Evolutionary conservation across 2,113 vertebrate genomes (phyloP).

Genomic region (Gallinago jamesoni): DNA sequence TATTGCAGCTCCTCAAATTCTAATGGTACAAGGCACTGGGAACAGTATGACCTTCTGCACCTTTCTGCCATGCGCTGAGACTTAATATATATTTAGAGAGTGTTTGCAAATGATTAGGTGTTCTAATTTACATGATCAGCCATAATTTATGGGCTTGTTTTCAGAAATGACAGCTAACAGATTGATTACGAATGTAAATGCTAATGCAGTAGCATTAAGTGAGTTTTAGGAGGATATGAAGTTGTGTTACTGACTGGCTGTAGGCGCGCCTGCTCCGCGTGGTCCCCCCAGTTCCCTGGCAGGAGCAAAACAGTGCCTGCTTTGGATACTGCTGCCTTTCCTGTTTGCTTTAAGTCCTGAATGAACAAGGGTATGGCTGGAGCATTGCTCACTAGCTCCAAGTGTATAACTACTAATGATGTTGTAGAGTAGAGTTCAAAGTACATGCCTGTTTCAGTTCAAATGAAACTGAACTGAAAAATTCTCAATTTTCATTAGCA

Average conservation of each 20-base stretch:
- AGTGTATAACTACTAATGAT: not conserved
- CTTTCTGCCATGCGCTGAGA: not conserved
- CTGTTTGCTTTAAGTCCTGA: not conserved
- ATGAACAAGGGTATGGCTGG: not conserved
- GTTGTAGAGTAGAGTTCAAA: not conserved
- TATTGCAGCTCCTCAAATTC: not conserved
- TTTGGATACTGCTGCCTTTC: not conserved
- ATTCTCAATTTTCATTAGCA: rapidly evolving
- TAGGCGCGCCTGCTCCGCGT: rapidly evolving
- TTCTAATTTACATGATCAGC: conserved; percentile 2
- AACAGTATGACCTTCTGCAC: not conserved
- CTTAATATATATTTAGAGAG: not conserved
- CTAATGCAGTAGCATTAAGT: not conserved
- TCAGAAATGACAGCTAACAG: not conserved
- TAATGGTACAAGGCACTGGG: not conserved
- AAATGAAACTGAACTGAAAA: not conserved
- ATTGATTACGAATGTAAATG: conserved; percentile 16
- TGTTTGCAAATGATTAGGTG: not conserved
- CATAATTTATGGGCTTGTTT: not conserved
- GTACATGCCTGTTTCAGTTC: not conserved
- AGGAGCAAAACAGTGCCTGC: not conserved
- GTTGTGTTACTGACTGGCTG: not conserved
- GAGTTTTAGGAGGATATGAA: not conserved
- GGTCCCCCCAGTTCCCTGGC: not conserved
- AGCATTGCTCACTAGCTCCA: not conserved